Base-by-base conservation (phyloP, 2,113 vertebrate genomes). In the Channa argus region DNA sequence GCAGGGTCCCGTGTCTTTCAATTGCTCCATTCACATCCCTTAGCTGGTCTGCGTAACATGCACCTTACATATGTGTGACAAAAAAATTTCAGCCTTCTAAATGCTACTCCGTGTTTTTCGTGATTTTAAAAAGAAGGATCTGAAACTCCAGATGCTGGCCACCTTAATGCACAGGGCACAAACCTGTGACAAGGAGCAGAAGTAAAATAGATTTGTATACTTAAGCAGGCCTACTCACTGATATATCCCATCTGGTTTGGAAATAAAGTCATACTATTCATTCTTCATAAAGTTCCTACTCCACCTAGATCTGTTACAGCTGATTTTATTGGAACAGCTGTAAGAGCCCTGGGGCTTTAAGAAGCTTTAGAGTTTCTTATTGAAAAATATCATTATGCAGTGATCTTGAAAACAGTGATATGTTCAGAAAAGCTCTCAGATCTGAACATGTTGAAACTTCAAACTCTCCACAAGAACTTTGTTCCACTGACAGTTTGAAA, bases 1-100 rank as follows among this genome's bases (percentile, higher is more conserved):
- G 1, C 41, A 6, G 69, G 82, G 80, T 85, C 86, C 24, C 58
- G 15, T 38, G 38, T 60, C 46, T 45, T 54, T 80, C 83, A 92
- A 86, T 89, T 34, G 55, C 55, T 78, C 62, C 62, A 89, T 90
- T 92, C 90, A 91, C 76, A 76, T 12, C 41, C 41, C 45, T 1
- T 58, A 13, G 54, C 24, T 44, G n/a, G 72, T 66, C 82, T 43
- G 77, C 71, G 46, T 84, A 76, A 86, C 71, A 86, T 87, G 83
- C 88, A 89, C 90, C 91, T 90, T 91, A 87, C 90, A 91, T 60
- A 67, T 88, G 80, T 85, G 86, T 56, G 52, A 77, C n/a, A 74
- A 82, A 74, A 61, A 84, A 78, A 82, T 80, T 34, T 68, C 66
- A 82, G 56, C 37, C 54, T 14, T 80, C 55, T 53, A 45, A 79